These are phyloP conservation scores for Cerceris rybyensis DNA, from an alignment of 2,888 invertebrate species.

Conservation along the genomic window DNA sequence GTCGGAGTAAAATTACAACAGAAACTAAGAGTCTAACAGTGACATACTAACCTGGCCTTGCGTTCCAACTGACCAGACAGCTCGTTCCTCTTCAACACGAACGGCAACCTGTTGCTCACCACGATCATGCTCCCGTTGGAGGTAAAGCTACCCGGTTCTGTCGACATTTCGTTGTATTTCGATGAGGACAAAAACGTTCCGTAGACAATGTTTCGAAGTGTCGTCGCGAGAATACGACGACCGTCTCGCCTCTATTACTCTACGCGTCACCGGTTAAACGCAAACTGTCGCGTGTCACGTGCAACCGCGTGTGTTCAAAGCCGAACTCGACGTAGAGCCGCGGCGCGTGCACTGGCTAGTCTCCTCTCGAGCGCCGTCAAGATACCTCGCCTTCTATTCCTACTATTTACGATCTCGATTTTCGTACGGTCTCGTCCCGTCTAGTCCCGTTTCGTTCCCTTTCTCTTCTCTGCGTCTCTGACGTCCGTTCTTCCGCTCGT, in stretches of 20 bases:
- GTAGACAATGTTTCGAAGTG: constrained; percentile 15
- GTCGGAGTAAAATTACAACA: neutral
- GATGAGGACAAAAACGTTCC: constrained; percentile 19
- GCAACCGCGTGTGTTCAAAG: constrained; percentile 47
- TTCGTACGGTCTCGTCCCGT: neutral
- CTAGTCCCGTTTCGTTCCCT: constrained; percentile 5
- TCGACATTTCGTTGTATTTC: constrained; percentile 68
- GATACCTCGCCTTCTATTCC: constrained; percentile 1
- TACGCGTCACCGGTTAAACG: constrained; percentile 31
- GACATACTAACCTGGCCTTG: constrained; percentile 89
- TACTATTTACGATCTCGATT: constrained; percentile 1
- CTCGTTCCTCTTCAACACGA: constrained; percentile 90
- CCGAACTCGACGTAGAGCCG: constrained; percentile 46
- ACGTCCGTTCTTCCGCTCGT: neutral
- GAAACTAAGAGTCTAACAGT: neutral
- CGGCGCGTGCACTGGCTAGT: constrained; percentile 13
- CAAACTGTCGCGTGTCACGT: constrained; percentile 50
- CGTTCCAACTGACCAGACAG: constrained; percentile 88
- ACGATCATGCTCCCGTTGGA: constrained; percentile 90
- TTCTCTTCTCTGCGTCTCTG: neutral
- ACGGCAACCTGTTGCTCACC: constrained; percentile 94
- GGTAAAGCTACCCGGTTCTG: constrained; percentile 77
- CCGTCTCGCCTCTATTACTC: constrained; percentile 32
- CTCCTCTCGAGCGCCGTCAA: constrained; percentile 26
- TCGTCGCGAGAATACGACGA: constrained; percentile 37